A percentile compares a stretch with the other conserved stretches of the same genome.
Conservation (phyloP, 2,888 invertebrate genomes). For the Physocephala rufipes region DNA sequence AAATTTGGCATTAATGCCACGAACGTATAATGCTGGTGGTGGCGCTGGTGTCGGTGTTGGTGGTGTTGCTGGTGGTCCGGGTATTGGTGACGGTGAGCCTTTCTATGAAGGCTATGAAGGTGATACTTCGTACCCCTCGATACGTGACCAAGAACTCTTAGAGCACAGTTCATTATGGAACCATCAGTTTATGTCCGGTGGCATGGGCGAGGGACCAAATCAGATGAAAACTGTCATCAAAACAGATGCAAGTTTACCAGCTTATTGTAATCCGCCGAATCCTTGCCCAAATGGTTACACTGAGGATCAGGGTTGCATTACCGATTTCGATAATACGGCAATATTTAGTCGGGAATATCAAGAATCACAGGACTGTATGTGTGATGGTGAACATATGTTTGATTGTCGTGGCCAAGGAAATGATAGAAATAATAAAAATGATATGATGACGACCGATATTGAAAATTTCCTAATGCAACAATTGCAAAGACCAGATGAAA, state of each 20-base stretch:
- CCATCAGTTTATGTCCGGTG: conserved; percentile 79
- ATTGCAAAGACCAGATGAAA: conserved; percentile 60
- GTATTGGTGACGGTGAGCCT: conserved; percentile 10
- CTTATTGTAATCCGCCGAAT: conserved; percentile 99
- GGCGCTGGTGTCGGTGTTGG: not conserved
- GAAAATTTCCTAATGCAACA: conserved; percentile 72
- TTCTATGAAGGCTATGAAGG: conserved; percentile 27
- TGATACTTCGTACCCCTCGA: conserved; percentile 72
- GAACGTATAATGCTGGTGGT: conserved; percentile 68
- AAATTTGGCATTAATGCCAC: conserved; percentile 65
- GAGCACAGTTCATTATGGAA: conserved; percentile 82
- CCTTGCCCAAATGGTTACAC: conserved; percentile 94
- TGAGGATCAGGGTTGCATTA: conserved; percentile 73
- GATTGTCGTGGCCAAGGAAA: conserved; percentile 76
- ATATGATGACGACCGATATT: conserved; percentile 69
- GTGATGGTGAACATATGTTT: conserved; percentile 98
- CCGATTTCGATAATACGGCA: conserved; percentile 93
- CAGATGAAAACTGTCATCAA: conserved; percentile 75
- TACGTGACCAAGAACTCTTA: conserved; percentile 87
- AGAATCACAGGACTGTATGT: conserved; percentile 93
- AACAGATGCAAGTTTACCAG: conserved; percentile 90
- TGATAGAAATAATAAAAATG: conserved; percentile 50
- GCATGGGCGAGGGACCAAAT: conserved; percentile 74
- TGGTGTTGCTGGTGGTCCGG: not conserved
- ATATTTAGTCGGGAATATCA: conserved; percentile 94